Conservation (phyloP, 2,888 invertebrate genomes). For the Neoaliturus tenellus region DNA sequence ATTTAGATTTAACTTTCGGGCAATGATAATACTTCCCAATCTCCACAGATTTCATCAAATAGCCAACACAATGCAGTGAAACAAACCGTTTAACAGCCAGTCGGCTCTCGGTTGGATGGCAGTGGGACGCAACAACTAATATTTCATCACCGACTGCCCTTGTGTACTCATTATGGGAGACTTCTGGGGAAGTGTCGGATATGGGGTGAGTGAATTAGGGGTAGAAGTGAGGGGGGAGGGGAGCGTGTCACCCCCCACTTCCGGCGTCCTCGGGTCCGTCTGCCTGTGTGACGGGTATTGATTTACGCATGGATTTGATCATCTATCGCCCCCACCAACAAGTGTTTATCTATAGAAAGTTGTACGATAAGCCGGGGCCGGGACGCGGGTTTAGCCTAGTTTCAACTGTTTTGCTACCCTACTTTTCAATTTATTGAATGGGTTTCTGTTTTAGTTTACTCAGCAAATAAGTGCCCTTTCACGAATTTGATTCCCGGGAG, state of each 20-base stretch:
- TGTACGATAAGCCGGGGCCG: not conserved
- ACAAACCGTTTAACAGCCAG: slow-evolving; percentile 4
- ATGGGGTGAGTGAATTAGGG: slow-evolving; percentile 53
- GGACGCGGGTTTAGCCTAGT: not conserved
- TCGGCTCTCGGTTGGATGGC: not conserved
- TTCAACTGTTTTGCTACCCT: slow-evolving; percentile 16
- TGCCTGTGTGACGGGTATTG: slow-evolving; percentile 24
- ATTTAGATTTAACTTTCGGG: too few species aligned
- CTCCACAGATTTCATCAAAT: too few species aligned
- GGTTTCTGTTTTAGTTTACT: not conserved
- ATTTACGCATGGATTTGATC: slow-evolving; percentile 48
- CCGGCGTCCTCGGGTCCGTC: slow-evolving; percentile 26
- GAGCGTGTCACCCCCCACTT: slow-evolving; percentile 25
- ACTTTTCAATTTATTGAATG: slow-evolving; percentile 14
- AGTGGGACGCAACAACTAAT: slow-evolving; percentile 43
- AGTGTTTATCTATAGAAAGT: slow-evolving; percentile 39
- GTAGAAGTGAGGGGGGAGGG: slow-evolving; percentile 26
- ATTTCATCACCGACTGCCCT: slow-evolving; percentile 36
- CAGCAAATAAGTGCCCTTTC: not conserved
- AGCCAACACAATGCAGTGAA: not conserved
- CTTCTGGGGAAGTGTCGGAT: slow-evolving; percentile 52
- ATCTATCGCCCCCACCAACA: slow-evolving; percentile 26
- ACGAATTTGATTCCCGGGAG: too few species aligned
- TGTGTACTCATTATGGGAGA: slow-evolving; percentile 52
- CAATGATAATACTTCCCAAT: too few species aligned